Evolutionary conservation across 2,113 vertebrate genomes (phyloP).

Genomic region (Coptodon rendalli): DNA sequence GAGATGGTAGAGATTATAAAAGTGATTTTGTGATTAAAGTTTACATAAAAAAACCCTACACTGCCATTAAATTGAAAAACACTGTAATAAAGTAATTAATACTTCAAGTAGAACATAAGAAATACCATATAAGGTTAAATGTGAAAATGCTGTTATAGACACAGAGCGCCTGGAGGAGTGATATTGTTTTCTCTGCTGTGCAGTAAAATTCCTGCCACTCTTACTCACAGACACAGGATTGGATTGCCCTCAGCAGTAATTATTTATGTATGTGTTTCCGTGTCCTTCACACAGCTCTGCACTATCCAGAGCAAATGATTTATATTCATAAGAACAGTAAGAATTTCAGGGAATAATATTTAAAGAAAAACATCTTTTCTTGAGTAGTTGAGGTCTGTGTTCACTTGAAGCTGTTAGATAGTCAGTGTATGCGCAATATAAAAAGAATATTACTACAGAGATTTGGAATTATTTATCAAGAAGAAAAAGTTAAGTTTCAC

Average conservation of each 20-base stretch:
- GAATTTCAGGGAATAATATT: neutral
- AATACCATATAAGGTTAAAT: neutral
- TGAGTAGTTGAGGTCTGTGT: neutral
- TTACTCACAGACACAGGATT: neutral
- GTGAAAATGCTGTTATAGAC: neutral
- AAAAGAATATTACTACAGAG: neutral
- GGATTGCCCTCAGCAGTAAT: neutral
- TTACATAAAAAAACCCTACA: rapidly evolving
- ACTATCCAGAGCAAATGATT: neutral
- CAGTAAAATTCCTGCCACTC: neutral
- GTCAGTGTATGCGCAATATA: neutral
- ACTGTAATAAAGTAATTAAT: neutral
- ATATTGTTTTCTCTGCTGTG: neutral
- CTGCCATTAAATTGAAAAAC: neutral
- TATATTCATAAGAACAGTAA: neutral
- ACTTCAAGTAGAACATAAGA: neutral
- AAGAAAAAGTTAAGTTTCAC: neutral
- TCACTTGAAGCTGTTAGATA: neutral
- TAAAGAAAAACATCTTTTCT: neutral
- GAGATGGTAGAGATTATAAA: neutral
- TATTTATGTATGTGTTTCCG: neutral
- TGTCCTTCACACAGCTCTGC: neutral
- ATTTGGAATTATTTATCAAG: neutral
- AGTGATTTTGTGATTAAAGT: neutral
- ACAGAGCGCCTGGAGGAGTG: neutral